Evolutionary conservation across 2,797 vertebrate genomes (phyloP).

Genomic region (Pterois miles): DNA sequence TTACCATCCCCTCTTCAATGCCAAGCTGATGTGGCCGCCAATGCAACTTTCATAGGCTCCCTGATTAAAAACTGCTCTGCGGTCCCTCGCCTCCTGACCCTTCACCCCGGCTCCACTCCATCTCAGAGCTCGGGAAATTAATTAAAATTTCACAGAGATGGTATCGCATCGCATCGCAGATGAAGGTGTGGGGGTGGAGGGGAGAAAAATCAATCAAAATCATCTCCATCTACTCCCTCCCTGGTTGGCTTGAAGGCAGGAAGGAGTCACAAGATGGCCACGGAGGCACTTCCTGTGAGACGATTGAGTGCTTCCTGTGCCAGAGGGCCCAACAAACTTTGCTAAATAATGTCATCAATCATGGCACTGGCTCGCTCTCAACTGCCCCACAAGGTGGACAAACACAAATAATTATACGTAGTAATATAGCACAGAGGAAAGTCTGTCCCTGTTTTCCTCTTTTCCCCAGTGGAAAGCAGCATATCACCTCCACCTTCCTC

Average conservation of each 20-base stretch:
- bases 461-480: constrained; percentile 88
- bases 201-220: constrained; percentile 76
- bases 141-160: constrained; percentile 92
- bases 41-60: constrained; percentile 87
- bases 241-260: constrained; percentile 66
- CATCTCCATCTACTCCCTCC: constrained; percentile 60
- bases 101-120: constrained; percentile 91
- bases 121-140: constrained; percentile 93
- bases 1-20: constrained; percentile 85
- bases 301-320: constrained; percentile 87
- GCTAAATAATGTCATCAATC: constrained; percentile 94
- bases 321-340: constrained; percentile 85
- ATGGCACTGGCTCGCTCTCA: constrained; percentile 81
- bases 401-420: constrained; percentile 75
- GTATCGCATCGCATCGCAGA: constrained; percentile 85
- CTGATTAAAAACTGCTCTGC: constrained; percentile 98
- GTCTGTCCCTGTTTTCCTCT: constrained; percentile 69
- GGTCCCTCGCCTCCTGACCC: constrained; percentile 95
- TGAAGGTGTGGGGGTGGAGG: constrained; percentile 34
- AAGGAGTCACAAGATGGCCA: constrained; percentile 83
- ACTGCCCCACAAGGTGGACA: constrained; percentile 66
- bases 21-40: constrained; percentile 61
- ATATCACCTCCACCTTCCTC: constrained; percentile 75
- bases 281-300: constrained; percentile 89
- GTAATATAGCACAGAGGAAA: constrained; percentile 78